Conservation (phyloP, 2,113 vertebrate genomes). For the Brachyhypopomus occidentalis region DNA sequence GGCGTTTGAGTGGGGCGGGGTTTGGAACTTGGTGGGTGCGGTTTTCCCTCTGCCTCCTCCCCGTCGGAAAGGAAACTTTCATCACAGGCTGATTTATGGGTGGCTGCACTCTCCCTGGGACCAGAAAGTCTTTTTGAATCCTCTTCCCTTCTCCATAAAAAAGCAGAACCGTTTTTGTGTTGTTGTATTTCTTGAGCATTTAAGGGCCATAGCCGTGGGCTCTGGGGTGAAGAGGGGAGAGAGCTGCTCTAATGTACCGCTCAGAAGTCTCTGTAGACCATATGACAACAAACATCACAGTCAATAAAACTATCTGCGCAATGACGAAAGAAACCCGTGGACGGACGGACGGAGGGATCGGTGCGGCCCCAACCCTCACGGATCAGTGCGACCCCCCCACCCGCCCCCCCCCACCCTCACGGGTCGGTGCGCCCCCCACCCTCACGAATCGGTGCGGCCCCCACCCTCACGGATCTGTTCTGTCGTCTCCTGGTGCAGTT, state of each 20-base stretch:
- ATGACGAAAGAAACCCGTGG: not conserved
- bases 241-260: constrained; percentile 66
- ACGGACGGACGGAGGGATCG: not conserved
- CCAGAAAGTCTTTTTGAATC: constrained; percentile 72
- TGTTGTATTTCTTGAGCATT: constrained; percentile 57
- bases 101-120: constrained; percentile 66
- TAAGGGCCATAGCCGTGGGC: constrained; percentile 50
- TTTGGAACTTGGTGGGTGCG: constrained; percentile 41
- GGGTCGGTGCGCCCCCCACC: too few relatives aligned
- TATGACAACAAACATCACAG: constrained; percentile 39
- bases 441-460: too few relatives aligned
- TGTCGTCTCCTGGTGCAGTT: too few relatives aligned
- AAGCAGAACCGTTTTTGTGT: constrained; percentile 67
- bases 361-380: not conserved
- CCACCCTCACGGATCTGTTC: too few relatives aligned
- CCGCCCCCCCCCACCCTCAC: too few relatives aligned
- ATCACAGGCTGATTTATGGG: constrained; percentile 77
- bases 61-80: constrained; percentile 75
- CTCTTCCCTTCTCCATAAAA: constrained; percentile 62
- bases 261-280: constrained; percentile 45
- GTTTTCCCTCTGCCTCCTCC: constrained; percentile 70
- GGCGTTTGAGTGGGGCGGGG: constrained; percentile 56
- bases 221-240: constrained; percentile 64
- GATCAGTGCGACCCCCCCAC: too few relatives aligned
- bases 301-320: constrained; percentile 21